Conservation (phyloP, 2,888 invertebrate species). For the Caenorhabditis japonica region DNA sequence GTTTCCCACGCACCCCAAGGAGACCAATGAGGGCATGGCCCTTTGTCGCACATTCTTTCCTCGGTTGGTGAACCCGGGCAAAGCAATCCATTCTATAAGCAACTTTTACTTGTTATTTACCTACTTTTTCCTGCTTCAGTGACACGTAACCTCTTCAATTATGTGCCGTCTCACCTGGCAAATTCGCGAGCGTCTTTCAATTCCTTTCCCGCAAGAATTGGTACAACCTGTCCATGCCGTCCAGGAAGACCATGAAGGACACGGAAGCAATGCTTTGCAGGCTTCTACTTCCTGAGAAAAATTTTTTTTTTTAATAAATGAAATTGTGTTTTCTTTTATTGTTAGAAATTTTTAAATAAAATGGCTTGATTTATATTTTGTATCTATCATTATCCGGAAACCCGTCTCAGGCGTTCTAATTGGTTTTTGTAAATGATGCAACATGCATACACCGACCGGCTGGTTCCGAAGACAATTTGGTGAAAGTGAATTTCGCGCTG, state of each 20-base stretch:
- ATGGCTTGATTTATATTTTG: neutral
- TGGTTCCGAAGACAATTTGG: slow-evolving; percentile 40
- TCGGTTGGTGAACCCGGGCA: slow-evolving; percentile 64
- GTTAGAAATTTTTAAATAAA: slow-evolving; percentile 6
- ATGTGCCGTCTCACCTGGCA: slow-evolving; percentile 54
- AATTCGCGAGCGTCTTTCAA: slow-evolving; percentile 59
- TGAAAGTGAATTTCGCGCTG: slow-evolving; percentile 32
- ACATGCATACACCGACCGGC: slow-evolving; percentile 35
- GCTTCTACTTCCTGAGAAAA: slow-evolving; percentile 59
- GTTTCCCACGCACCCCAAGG: slow-evolving; percentile 59
- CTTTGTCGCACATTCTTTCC: slow-evolving; percentile 61
- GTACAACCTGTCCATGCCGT: slow-evolving; percentile 64
- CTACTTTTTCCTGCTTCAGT: slow-evolving; percentile 32
- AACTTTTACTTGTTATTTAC: slow-evolving; percentile 32
- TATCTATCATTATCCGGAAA: slow-evolving; percentile 16
- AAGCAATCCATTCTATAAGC: slow-evolving; percentile 61
- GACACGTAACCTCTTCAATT: slow-evolving; percentile 48
- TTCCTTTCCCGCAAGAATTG: slow-evolving; percentile 61
- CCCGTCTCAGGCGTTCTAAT: slow-evolving; percentile 42
- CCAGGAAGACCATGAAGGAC: slow-evolving; percentile 65
- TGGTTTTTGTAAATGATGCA: slow-evolving; percentile 51
- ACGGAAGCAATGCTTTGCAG: slow-evolving; percentile 55
- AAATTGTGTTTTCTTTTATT: too few relatives aligned
- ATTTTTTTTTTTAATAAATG: too few relatives aligned
- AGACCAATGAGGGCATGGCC: slow-evolving; percentile 65